A percentile compares a stretch with the other conserved stretches of the same genome.
Evolutionary conservation across 2,113 vertebrate genomes (phyloP).

Genomic region (Cricetomys ansorgei): DNA sequence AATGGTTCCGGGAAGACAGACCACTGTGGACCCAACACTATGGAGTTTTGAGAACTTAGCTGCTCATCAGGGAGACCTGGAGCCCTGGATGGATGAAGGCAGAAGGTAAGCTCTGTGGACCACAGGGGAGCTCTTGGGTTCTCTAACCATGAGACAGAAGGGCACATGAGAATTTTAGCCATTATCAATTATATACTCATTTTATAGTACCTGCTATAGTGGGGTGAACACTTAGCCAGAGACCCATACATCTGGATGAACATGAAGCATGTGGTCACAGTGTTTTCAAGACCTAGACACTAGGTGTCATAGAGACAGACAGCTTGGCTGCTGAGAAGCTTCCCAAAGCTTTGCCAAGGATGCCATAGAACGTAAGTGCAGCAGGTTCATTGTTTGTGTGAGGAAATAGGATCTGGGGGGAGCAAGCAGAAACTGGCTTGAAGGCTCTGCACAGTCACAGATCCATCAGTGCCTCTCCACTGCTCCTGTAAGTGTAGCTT

Average conservation of each 20-base stretch:
- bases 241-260: not conserved
- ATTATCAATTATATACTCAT: not conserved
- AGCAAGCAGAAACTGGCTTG: not conserved
- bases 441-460: too few species aligned
- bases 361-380: not conserved
- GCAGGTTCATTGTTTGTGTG: accelerated
- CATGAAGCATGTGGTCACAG: not conserved
- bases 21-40: not conserved
- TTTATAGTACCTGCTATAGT: not conserved
- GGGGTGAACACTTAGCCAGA: not conserved
- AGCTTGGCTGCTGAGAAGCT: not conserved
- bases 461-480: not conserved
- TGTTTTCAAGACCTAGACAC: not conserved
- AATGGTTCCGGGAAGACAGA: not conserved
- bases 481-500: not conserved
- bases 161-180: not conserved
- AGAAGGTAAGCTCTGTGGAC: not conserved
- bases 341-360: not conserved
- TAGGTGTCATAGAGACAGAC: not conserved
- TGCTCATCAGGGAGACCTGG: not conserved
- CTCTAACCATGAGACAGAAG: not conserved
- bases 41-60: not conserved
- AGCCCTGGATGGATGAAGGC: not conserved
- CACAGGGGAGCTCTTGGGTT: not conserved
- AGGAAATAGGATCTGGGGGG: not conserved